phyloP scores from a whole-genome alignment of 2,888 invertebrate species.

The Frankliniella intonsa region DNA sequence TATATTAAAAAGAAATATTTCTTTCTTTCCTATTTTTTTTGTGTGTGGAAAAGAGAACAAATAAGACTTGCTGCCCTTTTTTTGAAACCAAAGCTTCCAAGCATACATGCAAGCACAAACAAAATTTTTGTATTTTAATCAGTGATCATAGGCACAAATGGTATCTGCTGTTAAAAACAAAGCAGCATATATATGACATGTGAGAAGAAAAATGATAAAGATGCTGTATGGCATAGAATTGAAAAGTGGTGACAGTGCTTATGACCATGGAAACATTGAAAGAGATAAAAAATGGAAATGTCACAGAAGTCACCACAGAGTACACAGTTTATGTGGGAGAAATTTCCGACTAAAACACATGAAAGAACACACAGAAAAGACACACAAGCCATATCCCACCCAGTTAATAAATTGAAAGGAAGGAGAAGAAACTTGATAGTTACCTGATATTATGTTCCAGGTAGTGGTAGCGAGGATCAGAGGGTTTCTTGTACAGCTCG shows the following conservation, averaged over 20 bases:
- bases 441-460: constrained; percentile 43
- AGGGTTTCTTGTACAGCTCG: constrained; percentile 86
- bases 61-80: background rate
- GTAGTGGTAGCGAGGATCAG: constrained; percentile 46
- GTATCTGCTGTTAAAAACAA: no score
- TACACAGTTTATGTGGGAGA: background rate
- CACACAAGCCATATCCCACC: constrained; percentile 33
- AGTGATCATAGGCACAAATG: no score
- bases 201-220: no score
- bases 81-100: constrained; percentile 9
- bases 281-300: no score
- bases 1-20: no score
- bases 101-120: constrained; percentile 28
- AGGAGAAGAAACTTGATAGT: constrained; percentile 17
- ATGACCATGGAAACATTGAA: background rate
- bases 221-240: constrained; percentile 5
- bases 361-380: constrained; percentile 17
- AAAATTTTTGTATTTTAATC: background rate
- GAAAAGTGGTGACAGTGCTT: background rate
- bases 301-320: background rate
- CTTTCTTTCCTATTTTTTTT: no score
- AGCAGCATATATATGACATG: no score
- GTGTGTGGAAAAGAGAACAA: no score
- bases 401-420: constrained; percentile 8
- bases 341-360: background rate